Conservation (phyloP, 2,113 vertebrate species). For the Perca schrenkii region DNA sequence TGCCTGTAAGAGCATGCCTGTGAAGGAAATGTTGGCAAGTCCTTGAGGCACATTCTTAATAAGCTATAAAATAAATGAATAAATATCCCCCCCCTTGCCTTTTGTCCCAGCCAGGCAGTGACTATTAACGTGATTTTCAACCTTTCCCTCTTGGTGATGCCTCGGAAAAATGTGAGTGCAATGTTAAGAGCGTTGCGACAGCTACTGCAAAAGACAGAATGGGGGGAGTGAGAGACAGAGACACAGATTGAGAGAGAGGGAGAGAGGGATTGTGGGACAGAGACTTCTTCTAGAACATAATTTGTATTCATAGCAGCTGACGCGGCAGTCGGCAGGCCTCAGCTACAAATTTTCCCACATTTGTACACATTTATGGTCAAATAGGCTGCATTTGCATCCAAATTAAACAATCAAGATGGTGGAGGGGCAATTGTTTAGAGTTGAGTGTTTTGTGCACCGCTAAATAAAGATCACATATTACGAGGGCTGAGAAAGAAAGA, state of each 20-base stretch:
- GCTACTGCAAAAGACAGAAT: slow-evolving; percentile 49
- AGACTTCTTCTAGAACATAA: slow-evolving; percentile 75
- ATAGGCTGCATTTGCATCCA: slow-evolving; percentile 60
- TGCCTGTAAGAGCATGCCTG: slow-evolving; percentile 30
- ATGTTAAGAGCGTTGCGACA: slow-evolving; percentile 71
- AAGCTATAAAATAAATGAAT: slow-evolving; percentile 80
- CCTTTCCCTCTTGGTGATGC: slow-evolving; percentile 71
- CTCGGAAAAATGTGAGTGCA: slow-evolving; percentile 76
- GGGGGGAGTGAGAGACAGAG: slow-evolving; percentile 46
- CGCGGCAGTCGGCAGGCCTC: slow-evolving; percentile 68
- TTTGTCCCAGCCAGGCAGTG: slow-evolving; percentile 65
- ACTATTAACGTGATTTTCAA: slow-evolving; percentile 81
- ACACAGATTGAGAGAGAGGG: slow-evolving; percentile 50
- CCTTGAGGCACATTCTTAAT: slow-evolving; percentile 77
- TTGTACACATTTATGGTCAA: slow-evolving; percentile 75
- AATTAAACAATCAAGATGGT: slow-evolving; percentile 53
- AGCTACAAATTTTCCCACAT: slow-evolving; percentile 76
- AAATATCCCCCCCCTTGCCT: slow-evolving; percentile 69
- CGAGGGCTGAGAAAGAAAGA: neutral
- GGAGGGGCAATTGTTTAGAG: slow-evolving; percentile 1
- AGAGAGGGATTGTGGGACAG: slow-evolving; percentile 51
- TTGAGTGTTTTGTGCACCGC: slow-evolving; percentile 15
- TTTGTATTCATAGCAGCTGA: slow-evolving; percentile 80
- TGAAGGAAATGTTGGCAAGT: slow-evolving; percentile 65
- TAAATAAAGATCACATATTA: slow-evolving; percentile 28